These are phyloP conservation scores for Poliocrania exsul DNA, from an alignment of 2,797 vertebrate genomes.

Conservation along the genomic window DNA sequence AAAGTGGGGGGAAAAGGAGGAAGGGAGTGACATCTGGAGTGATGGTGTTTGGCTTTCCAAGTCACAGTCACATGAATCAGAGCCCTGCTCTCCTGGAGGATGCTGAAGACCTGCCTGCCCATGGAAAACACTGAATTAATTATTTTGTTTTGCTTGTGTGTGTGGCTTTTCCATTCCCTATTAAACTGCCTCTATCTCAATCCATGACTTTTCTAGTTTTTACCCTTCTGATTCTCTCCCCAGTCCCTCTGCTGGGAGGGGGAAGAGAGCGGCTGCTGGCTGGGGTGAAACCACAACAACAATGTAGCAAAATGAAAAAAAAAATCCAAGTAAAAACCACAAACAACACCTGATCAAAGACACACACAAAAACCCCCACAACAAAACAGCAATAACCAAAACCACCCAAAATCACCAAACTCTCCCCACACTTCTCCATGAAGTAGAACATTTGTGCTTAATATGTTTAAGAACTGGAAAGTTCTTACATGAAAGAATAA, in stretches of 20 bases:
- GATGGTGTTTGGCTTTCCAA: no score
- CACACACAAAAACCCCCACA: background rate
- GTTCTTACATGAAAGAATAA: no score
- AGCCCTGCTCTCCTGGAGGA: background rate
- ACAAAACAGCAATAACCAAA: background rate
- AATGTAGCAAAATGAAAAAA: background rate
- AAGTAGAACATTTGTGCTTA: background rate
- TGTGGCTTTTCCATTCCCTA: background rate
- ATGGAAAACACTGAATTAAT: background rate
- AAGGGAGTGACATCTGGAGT: fast-evolving
- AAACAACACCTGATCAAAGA: background rate
- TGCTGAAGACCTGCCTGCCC: background rate
- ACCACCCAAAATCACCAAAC: background rate
- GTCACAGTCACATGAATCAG: fast-evolving
- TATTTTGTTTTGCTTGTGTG: background rate
- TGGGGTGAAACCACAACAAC: background rate
- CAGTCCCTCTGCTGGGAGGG: fast-evolving
- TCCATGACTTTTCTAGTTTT: background rate
- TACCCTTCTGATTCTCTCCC: background rate
- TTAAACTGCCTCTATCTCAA: background rate
- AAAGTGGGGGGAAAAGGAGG: no score
- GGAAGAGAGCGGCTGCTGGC: background rate
- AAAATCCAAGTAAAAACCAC: background rate
- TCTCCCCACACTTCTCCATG: background rate
- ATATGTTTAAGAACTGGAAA: background rate